Conservation (phyloP, 2,113 vertebrate species). For the Cololabis saira region DNA sequence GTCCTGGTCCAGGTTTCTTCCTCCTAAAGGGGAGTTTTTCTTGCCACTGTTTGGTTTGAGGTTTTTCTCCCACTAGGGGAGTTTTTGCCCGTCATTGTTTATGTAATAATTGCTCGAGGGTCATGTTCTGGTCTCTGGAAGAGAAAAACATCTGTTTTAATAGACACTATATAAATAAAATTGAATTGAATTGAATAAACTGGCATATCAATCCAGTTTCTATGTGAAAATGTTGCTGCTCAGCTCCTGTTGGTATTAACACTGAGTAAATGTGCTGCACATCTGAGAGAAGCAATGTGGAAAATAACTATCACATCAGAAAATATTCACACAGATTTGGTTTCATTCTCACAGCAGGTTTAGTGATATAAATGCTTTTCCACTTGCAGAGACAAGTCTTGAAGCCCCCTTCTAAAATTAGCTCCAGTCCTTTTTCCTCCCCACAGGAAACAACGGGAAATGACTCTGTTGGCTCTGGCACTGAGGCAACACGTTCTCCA, state of each 20-base stretch:
- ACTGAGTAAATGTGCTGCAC: neutral
- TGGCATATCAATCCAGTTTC: too few relatives aligned
- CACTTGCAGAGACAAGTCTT: slow-evolving; percentile 30
- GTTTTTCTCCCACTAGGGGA: too few relatives aligned
- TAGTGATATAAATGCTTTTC: slow-evolving; percentile 45
- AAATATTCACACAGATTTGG: slow-evolving; percentile 9
- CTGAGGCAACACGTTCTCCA: slow-evolving; percentile 76
- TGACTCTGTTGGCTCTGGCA: slow-evolving; percentile 82
- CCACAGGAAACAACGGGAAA: slow-evolving; percentile 79
- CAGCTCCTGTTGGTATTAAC: neutral
- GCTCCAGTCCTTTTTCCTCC: slow-evolving; percentile 68
- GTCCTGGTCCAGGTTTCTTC: too few relatives aligned
- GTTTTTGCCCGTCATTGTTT: too few relatives aligned
- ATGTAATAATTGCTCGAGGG: too few relatives aligned
- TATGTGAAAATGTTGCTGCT: too few relatives aligned
- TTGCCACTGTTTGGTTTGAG: too few relatives aligned
- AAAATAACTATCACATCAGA: slow-evolving; percentile 19
- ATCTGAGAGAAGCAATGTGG: slow-evolving; percentile 4
- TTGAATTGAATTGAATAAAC: too few relatives aligned
- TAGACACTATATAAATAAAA: too few relatives aligned
- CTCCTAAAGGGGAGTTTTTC: too few relatives aligned
- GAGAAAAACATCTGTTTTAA: too few relatives aligned
- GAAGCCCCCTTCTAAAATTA: slow-evolving; percentile 76
- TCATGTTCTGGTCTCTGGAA: too few relatives aligned
- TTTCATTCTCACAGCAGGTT: slow-evolving; percentile 35